Evolutionary conservation across 2,888 invertebrate species (phyloP), one percentile per base, ranked within the genome.

Genomic region (Fissipunctia ypsillon): DNA sequence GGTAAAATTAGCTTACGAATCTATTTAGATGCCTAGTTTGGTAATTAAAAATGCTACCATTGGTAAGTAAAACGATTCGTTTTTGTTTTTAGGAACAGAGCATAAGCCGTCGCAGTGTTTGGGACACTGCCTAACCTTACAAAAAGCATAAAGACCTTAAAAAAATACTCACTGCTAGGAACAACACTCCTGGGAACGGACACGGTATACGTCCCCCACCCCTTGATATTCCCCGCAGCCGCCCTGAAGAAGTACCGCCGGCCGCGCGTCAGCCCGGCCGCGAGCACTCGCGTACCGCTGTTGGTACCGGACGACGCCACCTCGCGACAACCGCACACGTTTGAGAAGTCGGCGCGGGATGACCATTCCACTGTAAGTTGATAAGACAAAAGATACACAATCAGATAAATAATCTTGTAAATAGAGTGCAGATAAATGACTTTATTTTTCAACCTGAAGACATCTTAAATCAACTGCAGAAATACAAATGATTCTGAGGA

Each of bases 221-320:
- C 99, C 91, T 98, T 98, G 81, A 99, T 96, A 91, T 99, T 99
- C 66, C 99, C 99, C 66, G 99, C 98, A n/a, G 98, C 97, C 0
- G 99, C 98, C 78, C 99, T 97, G 93, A 99, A 98, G 95, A 98
- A 98, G 95, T 99, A 99, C 81, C 98, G 97, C 31, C 98, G 97
- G 9, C 99, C 99, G 85, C 98, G 97, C n/a, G 97, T 97, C 77
- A 99, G 96, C 59, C 98, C 98, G n/a, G 97, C 97, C 0, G 95
- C 93, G 3, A 93, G 71, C 45, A 97, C 95, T 28, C 94, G 92
- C 12, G 96, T 96, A 45, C 95, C 96, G 35, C 94, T 93, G 96
- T 93, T 84, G 0, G 90, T 84, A 0, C 93, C 93, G 0, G 92
- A 86, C 0, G 93, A 92, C 0, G 92, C 80, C 59, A 99, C 97